Evolutionary conservation across 2,888 invertebrate genomes (phyloP), one percentile per base, ranked within the genome.

Genomic region (Lucinisca nassula): DNA sequence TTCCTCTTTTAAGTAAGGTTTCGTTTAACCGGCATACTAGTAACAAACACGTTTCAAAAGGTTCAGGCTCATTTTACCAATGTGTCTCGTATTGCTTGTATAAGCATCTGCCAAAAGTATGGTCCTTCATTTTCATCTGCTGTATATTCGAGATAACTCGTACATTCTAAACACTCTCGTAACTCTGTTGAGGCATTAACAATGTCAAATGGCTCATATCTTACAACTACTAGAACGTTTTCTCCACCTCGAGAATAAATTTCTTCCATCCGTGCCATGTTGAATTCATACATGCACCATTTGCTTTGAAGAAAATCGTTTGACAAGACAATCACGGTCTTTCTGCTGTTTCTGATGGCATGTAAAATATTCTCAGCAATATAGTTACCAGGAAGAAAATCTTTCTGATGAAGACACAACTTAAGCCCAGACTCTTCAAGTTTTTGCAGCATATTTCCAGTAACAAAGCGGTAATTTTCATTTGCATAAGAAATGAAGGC

Each of bases 201-300:
- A 24, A 30, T 30, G 8, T 76, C 40, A 8, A 85, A 45, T 10
- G 75, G 40, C 40, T 70, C 85, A 49, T 67, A 78, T 61, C 78
- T 30, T 1, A 84, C 78, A 45, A 87, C 61, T 30, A 87, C 1
- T 32, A 87, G 14, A 55, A 79, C 73, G 38, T 27, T 61, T 67
- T 55, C n/a, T 30, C 78, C 81, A 35, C 30, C 30, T 55, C 85
- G 55, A 0, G 84, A 79, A 49, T 83, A 90, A 10, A 90, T 87
- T 73, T 85, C 87, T 58, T 92, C 92, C 90, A 91, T 88, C 67
- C 87, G 51, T 0, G 92, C 92, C 84, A 91, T 92, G 27, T 91
- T 85, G 30, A 94, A 90, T 81, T 94, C 94, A 55, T 90, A 92
- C 79, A 91, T 80, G 77, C 93, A 93, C 86, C 88, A 92, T 27